Percentiles rank a stretch among this genome's conserved stretches.
These are phyloP conservation scores for Sinella curviseta DNA, from an alignment of 1,140 invertebrate genomes.

Conservation along the genomic window DNA sequence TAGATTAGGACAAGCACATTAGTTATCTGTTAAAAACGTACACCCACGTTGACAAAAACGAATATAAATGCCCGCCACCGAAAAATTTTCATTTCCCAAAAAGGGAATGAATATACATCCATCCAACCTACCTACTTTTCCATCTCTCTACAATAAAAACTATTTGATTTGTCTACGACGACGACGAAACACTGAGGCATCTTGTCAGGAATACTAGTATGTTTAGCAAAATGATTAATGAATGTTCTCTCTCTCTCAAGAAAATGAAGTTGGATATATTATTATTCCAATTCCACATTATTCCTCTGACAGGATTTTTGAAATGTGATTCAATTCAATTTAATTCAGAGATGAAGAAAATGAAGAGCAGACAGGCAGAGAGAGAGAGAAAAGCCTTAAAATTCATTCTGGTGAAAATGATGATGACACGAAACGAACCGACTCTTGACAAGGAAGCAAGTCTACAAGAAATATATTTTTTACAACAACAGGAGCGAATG, in stretches of 20 bases:
- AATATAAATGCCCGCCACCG: not conserved
- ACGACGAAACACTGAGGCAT: not conserved
- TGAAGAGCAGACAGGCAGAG: not conserved
- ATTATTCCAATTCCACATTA: not conserved
- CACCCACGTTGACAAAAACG: not conserved
- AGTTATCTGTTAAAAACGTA: conserved; percentile 5
- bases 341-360: not conserved
- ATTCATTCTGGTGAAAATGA: conserved; percentile 11
- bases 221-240: conserved; percentile 23
- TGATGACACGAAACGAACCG: conserved; percentile 2
- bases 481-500: no score
- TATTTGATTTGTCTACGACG: not conserved
- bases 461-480: not conserved
- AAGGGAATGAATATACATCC: conserved; percentile 11
- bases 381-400: conserved; percentile 2
- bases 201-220: not conserved
- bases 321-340: conserved; percentile 22
- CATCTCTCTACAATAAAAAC: no score
- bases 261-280: not conserved
- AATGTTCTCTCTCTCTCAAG: not conserved
- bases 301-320: conserved; percentile 8
- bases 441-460: not conserved
- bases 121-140: no score
- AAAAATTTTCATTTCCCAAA: not conserved
- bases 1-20: conserved; percentile 14